These are phyloP conservation scores for Salminus brasiliensis DNA, from an alignment of 2,113 vertebrate species.

Conservation along the genomic window DNA sequence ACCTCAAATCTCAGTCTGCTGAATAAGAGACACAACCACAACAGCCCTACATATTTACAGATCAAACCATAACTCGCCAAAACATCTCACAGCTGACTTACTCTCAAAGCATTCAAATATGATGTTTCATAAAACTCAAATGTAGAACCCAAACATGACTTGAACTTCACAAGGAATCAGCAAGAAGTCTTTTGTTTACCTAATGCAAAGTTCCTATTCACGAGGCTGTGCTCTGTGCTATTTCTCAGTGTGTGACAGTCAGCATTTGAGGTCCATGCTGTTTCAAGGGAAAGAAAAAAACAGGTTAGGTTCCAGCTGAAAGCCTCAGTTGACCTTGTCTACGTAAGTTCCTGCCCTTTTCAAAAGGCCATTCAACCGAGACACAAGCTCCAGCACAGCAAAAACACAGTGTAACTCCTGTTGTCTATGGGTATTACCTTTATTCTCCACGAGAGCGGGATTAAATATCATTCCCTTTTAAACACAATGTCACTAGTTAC, in stretches of 20 bases:
- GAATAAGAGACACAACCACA: constrained; percentile 19
- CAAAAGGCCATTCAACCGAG: constrained; percentile 10
- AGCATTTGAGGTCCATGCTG: not conserved
- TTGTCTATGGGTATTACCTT: not conserved
- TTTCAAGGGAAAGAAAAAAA: not conserved
- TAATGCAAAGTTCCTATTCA: not conserved
- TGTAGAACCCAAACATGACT: not conserved
- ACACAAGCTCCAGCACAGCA: not conserved
- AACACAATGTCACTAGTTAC: not conserved
- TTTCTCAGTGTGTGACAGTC: not conserved
- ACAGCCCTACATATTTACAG: constrained; percentile 5
- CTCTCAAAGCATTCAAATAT: not conserved
- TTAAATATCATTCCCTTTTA: not conserved
- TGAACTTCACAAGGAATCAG: not conserved
- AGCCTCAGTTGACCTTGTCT: constrained; percentile 10
- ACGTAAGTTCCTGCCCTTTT: not conserved
- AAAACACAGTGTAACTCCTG: not conserved
- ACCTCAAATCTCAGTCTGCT: constrained; percentile 7
- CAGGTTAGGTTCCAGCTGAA: not conserved
- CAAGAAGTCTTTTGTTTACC: not conserved
- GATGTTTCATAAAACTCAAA: not conserved
- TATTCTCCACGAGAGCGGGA: not conserved
- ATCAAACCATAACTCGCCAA: constrained; percentile 2
- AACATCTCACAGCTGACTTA: constrained; percentile 2
- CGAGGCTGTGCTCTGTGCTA: not conserved